Conservation (phyloP, 2,113 vertebrate species). For the Empidonax alnorum region DNA sequence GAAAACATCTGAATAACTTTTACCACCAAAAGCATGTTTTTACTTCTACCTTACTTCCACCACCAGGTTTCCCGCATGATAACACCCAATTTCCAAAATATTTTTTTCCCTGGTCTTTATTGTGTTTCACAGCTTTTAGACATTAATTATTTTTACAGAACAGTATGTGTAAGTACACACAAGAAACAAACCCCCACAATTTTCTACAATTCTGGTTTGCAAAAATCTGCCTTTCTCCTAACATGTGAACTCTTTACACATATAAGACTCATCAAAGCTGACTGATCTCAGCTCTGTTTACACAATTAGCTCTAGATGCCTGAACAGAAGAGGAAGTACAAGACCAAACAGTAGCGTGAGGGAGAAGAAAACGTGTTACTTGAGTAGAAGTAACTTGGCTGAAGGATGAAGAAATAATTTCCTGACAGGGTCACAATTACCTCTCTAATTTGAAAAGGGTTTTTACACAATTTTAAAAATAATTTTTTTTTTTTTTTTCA, state of each 20-base stretch:
- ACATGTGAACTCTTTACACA: neutral
- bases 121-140: neutral
- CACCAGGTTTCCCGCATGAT: neutral
- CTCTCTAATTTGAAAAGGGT: neutral
- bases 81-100: neutral
- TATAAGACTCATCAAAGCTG: neutral
- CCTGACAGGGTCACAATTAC: neutral
- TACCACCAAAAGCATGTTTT: neutral
- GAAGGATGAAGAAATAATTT: neutral
- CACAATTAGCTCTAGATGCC: neutral
- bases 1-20: neutral
- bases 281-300: neutral
- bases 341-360: neutral
- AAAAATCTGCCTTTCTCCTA: neutral
- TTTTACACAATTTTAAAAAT: neutral
- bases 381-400: neutral
- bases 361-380: neutral
- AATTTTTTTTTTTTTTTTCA: neutral
- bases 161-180: neutral
- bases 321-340: neutral
- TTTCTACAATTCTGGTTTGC: neutral
- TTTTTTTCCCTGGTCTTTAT: neutral
- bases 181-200: neutral
- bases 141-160: neutral
- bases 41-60: neutral